Percentiles rank a stretch among this genome's conserved stretches.
These are phyloP conservation scores for Cephus runcator DNA, from an alignment of 2,888 invertebrate species.

Conservation along the genomic window DNA sequence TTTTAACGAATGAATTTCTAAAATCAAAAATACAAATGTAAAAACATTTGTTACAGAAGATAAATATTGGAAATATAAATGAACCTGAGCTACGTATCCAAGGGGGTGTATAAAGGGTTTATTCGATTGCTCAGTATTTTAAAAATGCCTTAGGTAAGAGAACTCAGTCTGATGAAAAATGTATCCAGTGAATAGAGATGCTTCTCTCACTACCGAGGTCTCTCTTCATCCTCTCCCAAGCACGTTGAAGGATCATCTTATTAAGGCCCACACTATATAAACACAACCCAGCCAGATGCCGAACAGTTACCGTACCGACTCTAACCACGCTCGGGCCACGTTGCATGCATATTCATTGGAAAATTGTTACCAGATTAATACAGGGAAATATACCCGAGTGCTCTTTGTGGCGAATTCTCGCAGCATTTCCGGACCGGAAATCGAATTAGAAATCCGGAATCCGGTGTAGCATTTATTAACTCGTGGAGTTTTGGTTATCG, in stretches of 20 bases:
- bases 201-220: slow-evolving; percentile 25
- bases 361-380: background rate
- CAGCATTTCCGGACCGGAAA: background rate
- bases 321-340: slow-evolving; percentile 42
- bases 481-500: background rate
- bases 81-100: no score
- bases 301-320: slow-evolving; percentile 55
- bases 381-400: background rate
- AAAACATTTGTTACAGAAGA: no score
- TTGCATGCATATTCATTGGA: slow-evolving; percentile 29
- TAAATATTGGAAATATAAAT: no score
- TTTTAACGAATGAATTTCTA: no score
- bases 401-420: background rate
- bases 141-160: slow-evolving; percentile 10
- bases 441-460: background rate
- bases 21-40: no score
- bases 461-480: background rate
- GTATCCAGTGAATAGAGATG: slow-evolving; percentile 30
- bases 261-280: slow-evolving; percentile 64
- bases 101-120: no score
- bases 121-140: background rate
- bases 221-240: slow-evolving; percentile 36
- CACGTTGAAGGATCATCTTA: slow-evolving; percentile 60
- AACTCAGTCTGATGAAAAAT: slow-evolving; percentile 19
- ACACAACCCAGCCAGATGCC: slow-evolving; percentile 54